Evolutionary conservation across 1,140 invertebrate species (phyloP).

Genomic region (Oreohelix idahoensis): DNA sequence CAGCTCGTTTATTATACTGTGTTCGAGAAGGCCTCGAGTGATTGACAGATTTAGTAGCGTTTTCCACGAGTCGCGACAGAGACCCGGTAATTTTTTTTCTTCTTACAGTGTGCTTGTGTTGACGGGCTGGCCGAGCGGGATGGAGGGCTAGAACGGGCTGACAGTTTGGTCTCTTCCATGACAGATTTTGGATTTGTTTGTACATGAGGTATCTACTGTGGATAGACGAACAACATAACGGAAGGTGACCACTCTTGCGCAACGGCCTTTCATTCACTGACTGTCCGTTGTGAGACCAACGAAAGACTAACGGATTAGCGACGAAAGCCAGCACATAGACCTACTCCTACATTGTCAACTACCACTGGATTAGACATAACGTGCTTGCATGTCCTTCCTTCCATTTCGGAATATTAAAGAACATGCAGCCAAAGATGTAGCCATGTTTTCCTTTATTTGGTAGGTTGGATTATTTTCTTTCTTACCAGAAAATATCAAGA

Average conservation of each 20-base stretch:
- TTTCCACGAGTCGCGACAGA: slow-evolving; percentile 67
- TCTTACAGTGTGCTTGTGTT: slow-evolving; percentile 68
- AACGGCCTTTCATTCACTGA: slow-evolving; percentile 36
- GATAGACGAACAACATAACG: slow-evolving; percentile 44
- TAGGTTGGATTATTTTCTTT: neutral
- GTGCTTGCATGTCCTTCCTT: neutral
- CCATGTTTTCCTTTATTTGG: neutral
- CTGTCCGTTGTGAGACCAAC: neutral
- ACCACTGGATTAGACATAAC: neutral
- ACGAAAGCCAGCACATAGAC: neutral
- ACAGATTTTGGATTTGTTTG: slow-evolving; percentile 42
- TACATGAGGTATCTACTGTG: slow-evolving; percentile 46
- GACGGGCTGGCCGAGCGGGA: slow-evolving; percentile 55
- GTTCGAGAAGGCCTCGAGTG: slow-evolving; percentile 43
- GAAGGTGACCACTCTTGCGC: slow-evolving; percentile 49
- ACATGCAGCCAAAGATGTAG: neutral
- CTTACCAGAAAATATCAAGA: too few species aligned
- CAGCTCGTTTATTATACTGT: slow-evolving; percentile 69
- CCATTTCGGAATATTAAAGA: neutral
- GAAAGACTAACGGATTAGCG: neutral
- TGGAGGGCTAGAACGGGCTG: slow-evolving; percentile 30
- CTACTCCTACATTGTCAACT: neutral
- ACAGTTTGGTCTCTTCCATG: slow-evolving; percentile 29
- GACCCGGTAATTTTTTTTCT: too few species aligned
- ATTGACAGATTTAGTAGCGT: slow-evolving; percentile 70